These are phyloP conservation scores for Etheostoma spectabile DNA, from an alignment of 2,113 vertebrate genomes.

Conservation along the genomic window DNA sequence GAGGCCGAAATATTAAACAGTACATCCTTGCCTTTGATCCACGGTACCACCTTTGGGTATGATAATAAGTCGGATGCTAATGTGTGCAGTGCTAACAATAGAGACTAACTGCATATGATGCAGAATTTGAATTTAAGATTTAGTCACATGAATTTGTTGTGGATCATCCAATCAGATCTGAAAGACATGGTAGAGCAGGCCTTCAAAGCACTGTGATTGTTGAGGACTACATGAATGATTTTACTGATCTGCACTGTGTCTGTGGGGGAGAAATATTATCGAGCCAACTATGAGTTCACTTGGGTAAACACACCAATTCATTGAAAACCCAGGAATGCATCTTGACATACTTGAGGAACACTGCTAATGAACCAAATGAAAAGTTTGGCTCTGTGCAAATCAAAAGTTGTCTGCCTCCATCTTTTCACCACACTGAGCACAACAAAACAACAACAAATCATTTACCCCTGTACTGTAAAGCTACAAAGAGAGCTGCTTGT, in stretches of 20 bases:
- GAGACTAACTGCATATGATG: constrained; percentile 55
- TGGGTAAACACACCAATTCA: constrained; percentile 44
- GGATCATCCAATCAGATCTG: constrained; percentile 13
- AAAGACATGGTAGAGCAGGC: constrained; percentile 17
- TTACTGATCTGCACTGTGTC: background rate
- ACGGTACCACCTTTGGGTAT: constrained; percentile 75
- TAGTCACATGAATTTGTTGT: constrained; percentile 24
- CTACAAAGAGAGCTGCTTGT: constrained; percentile 53
- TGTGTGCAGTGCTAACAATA: constrained; percentile 66
- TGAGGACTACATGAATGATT: constrained; percentile 13
- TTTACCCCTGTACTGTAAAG: constrained; percentile 29
- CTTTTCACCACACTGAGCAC: constrained; percentile 40
- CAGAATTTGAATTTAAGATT: constrained; percentile 50
- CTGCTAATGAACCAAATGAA: constrained; percentile 59
- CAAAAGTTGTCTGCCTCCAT: constrained; percentile 51
- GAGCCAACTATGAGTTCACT: constrained; percentile 12
- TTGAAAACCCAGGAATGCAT: constrained; percentile 37
- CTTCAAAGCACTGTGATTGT: background rate
- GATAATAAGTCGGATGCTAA: constrained; percentile 80
- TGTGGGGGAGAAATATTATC: background rate
- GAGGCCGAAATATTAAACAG: constrained; percentile 81
- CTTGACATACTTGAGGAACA: constrained; percentile 41
- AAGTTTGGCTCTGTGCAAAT: constrained; percentile 52
- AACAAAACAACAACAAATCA: constrained; percentile 58
- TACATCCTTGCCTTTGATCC: constrained; percentile 81